A percentile compares a stretch with the other conserved stretches of the same genome.
These are phyloP conservation scores for Etheostoma spectabile DNA, from an alignment of 2,113 vertebrate species.

Conservation along the genomic window DNA sequence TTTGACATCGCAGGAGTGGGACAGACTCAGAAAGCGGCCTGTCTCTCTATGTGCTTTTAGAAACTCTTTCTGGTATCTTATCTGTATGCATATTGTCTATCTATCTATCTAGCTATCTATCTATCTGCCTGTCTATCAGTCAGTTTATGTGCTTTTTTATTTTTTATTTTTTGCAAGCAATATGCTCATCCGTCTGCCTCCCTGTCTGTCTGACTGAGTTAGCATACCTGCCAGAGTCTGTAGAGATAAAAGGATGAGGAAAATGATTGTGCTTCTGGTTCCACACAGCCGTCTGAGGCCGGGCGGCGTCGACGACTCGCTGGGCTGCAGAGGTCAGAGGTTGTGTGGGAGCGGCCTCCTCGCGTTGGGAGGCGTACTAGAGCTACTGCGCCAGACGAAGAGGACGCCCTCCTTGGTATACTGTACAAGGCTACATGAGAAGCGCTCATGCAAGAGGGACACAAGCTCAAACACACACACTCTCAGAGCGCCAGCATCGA, in stretches of 20 bases:
- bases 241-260: conserved; percentile 57
- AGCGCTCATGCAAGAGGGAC: conserved; percentile 43
- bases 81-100: conserved; percentile 35
- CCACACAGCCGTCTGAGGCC: conserved; percentile 53
- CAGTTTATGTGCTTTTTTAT: conserved; percentile 70
- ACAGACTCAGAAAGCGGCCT: conserved; percentile 53
- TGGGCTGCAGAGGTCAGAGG: conserved; percentile 76
- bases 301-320: conserved; percentile 31
- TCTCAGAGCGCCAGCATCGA: conserved; percentile 43
- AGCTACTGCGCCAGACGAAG: conserved; percentile 60
- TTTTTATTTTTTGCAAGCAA: conserved; percentile 60
- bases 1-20: conserved; percentile 52
- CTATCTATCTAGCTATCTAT: conserved; percentile 28
- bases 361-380: conserved; percentile 33
- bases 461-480: conserved; percentile 22
- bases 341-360: conserved; percentile 71
- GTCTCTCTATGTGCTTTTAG: conserved; percentile 67
- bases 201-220: conserved; percentile 52
- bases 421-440: conserved; percentile 70
- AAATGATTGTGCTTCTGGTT: conserved; percentile 77
- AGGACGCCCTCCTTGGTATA: conserved; percentile 42
- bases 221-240: conserved; percentile 55
- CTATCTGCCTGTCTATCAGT: conserved; percentile 34
- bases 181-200: conserved; percentile 59
- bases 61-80: conserved; percentile 51